Evolutionary conservation across 2,113 vertebrate species (phyloP).

Genomic region (Phycodurus eques): DNA sequence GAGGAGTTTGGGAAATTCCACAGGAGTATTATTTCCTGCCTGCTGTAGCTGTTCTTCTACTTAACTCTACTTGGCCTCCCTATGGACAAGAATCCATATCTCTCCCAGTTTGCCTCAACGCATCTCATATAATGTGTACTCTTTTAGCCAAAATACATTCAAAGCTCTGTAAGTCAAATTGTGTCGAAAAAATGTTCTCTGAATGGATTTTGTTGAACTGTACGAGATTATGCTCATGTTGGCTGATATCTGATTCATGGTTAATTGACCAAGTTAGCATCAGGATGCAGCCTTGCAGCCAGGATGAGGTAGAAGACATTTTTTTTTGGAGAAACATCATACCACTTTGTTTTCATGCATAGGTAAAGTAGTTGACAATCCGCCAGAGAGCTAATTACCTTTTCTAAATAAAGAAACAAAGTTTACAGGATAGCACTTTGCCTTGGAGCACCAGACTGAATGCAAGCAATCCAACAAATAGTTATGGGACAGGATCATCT

Average conservation of each 20-base stretch:
- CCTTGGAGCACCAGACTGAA: background rate
- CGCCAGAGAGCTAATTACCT: background rate
- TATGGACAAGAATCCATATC: background rate
- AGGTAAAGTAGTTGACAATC: background rate
- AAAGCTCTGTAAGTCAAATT: background rate
- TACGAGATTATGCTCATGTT: background rate
- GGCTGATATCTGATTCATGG: background rate
- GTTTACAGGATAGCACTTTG: background rate
- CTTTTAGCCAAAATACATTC: background rate
- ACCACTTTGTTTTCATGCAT: background rate
- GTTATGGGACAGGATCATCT: background rate
- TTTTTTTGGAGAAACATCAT: background rate
- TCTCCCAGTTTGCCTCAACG: background rate
- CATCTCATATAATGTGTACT: background rate
- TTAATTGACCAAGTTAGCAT: background rate
- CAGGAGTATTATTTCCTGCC: conserved; percentile 1
- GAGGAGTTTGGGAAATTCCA: conserved; percentile 5
- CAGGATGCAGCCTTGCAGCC: background rate
- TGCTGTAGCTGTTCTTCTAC: conserved; percentile 3
- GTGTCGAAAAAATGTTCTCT: background rate
- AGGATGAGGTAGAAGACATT: background rate
- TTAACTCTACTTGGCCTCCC: background rate
- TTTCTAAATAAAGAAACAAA: background rate
- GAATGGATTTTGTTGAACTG: background rate
- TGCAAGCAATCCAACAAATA: background rate